Conservation (phyloP, 2,113 vertebrate species). For the Turnix velox region DNA sequence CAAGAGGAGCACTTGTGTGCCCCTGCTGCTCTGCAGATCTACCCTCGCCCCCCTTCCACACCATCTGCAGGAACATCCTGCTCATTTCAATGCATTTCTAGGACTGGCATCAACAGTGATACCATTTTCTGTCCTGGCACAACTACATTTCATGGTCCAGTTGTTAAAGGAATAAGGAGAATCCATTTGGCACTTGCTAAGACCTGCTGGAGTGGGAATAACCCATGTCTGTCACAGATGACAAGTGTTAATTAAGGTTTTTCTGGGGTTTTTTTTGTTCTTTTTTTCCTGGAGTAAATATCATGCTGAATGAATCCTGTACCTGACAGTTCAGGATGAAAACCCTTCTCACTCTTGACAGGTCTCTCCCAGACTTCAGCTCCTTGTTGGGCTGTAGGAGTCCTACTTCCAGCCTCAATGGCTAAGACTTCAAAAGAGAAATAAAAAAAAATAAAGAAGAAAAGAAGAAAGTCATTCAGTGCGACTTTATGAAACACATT, state of each 20-base stretch:
- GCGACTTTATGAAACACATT: not conserved
- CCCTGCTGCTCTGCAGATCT: not conserved
- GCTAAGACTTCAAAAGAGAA: fast-evolving
- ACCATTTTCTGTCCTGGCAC: not conserved
- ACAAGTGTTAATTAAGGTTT: slow-evolving; percentile 11
- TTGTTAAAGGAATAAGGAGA: not conserved
- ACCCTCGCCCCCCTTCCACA: too few species aligned
- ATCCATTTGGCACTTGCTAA: not conserved
- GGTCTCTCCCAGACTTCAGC: not conserved
- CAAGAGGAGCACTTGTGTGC: not conserved
- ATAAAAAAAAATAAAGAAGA: not conserved
- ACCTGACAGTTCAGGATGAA: not conserved
- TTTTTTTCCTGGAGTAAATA: not conserved
- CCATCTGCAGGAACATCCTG: not conserved
- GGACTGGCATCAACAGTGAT: not conserved
- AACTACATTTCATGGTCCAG: slow-evolving; percentile 9
- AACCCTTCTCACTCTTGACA: not conserved
- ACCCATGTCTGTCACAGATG: not conserved
- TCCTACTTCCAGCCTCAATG: not conserved
- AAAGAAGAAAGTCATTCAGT: not conserved
- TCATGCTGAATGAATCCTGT: not conserved
- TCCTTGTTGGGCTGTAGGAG: not conserved
- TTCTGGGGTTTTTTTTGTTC: too few species aligned
- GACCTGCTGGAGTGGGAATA: not conserved
- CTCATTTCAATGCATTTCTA: not conserved